A percentile compares a stretch with the other conserved stretches of the same genome.
Evolutionary conservation across 2,113 vertebrate genomes (phyloP).

Genomic region (Aix galericulata): DNA sequence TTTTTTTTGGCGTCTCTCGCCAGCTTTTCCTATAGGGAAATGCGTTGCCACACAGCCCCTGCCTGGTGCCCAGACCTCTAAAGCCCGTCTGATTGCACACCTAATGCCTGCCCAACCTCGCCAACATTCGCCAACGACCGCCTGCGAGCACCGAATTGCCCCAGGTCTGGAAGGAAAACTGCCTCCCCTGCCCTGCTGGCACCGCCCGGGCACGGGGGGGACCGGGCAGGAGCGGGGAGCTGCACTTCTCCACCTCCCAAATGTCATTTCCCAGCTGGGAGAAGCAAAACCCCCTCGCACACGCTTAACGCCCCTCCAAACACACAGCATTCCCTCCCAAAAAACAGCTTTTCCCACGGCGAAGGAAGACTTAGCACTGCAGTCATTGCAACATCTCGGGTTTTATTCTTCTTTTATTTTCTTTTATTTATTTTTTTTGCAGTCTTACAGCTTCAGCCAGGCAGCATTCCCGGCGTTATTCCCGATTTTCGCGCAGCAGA

Average conservation of each 20-base stretch:
- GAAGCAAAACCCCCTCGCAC: neutral
- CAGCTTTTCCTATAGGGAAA: neutral
- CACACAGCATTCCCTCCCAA: rapidly evolving
- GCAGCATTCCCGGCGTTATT: no score
- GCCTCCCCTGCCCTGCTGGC: neutral
- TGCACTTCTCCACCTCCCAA: neutral
- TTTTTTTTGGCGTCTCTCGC: neutral
- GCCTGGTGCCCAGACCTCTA: neutral
- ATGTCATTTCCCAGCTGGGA: neutral
- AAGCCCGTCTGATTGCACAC: neutral
- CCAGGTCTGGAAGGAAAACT: rapidly evolving
- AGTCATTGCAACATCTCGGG: neutral
- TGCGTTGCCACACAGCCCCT: neutral
- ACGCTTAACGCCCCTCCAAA: rapidly evolving
- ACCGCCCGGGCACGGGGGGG: neutral
- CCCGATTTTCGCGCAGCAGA: no score
- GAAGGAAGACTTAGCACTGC: neutral
- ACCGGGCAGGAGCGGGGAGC: neutral
- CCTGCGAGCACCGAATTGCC: neutral
- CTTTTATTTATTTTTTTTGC: neutral
- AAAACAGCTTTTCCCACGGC: neutral
- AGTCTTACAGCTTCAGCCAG: neutral
- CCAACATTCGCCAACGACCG: neutral
- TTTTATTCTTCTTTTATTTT: neutral
- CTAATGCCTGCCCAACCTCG: neutral